phyloP scores from a whole-genome alignment of 2,888 invertebrate species.

The Trissolcus japonicus region DNA sequence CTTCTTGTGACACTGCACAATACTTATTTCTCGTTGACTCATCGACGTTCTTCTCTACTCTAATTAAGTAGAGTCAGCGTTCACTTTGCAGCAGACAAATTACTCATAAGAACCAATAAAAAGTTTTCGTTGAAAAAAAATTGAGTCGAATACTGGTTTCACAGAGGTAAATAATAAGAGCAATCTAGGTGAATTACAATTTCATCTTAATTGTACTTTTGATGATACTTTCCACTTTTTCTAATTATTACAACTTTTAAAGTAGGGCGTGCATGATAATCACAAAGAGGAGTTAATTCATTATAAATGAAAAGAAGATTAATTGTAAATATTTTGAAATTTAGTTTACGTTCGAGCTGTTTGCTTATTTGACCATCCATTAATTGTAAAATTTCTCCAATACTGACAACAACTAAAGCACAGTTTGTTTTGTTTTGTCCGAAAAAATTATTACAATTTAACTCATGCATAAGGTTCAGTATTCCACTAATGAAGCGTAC shows the following conservation, averaged over 20 bases:
- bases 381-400: too few relatives aligned
- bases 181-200: slow-evolving; percentile 1
- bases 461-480: too few relatives aligned
- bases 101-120: slow-evolving; percentile 58
- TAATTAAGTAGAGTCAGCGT: slow-evolving; percentile 70
- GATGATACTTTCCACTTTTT: background rate
- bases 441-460: too few relatives aligned
- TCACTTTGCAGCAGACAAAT: slow-evolving; percentile 40
- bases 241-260: background rate
- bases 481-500: too few relatives aligned
- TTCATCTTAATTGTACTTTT: background rate
- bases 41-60: slow-evolving; percentile 54
- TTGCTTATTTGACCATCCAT: too few relatives aligned
- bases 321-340: too few relatives aligned
- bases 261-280: background rate
- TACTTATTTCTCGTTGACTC: slow-evolving; percentile 51
- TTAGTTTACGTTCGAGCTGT: too few relatives aligned
- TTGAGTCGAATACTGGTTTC: slow-evolving; percentile 44
- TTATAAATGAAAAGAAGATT: too few relatives aligned
- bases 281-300: background rate
- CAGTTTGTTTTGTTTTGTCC: too few relatives aligned
- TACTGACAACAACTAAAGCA: too few relatives aligned
- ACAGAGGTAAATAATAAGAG: background rate
- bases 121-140: slow-evolving; percentile 62
- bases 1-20: slow-evolving; percentile 61